Base-by-base conservation (phyloP, 2,797 vertebrate genomes). In the Ctenosaura bakeri region DNA sequence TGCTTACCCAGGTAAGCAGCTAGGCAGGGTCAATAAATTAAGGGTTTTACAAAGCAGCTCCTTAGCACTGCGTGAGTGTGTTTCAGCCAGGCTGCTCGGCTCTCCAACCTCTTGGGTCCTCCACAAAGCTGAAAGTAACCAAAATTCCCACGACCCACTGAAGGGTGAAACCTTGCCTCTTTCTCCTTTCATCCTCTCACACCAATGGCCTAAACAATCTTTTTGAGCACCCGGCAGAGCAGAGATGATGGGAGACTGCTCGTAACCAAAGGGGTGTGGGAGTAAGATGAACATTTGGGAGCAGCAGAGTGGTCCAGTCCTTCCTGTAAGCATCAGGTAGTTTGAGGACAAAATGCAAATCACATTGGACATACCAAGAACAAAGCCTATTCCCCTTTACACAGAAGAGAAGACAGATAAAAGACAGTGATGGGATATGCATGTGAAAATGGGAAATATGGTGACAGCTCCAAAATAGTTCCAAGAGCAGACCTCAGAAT, bases 361-460 rank as follows among this genome's bases (percentile, higher is more conserved):
- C 1, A 12, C 56, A 42, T 6, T 69, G 26, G 74, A 24, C 13
- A 46, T n/a, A 54, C 4, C 16, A 32, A 54, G 22, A 54, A 66
- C 4, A 0, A 14, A 50, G 22, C 32, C 35, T 6, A 26, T 38
- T 1, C 4, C 35, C 24, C 38, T 18, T 5, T n/a, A 13, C 69
- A 8, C n/a, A 56, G 35, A 20, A n/a, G 78, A 32, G 66, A 74
- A 52, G 12, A 62, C 29, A 50, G 50, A 62, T 50, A 16, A 6
- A 35, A n/a, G 42, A 16, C 0, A 13, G 24, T 0, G 6, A 14
- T 2, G 24, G 22, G 14, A 52, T 1, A 6, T 52, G 1, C 32
- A 69, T n/a, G 32, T 29, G 84, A 78, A 38, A 78, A 79, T 3
- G 22, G 16, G 8, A 29, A 78, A 73, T 20, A 29, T 24, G 18